phyloP scores from a whole-genome alignment of 2,797 vertebrate genomes.

The Pristis pectinata region DNA sequence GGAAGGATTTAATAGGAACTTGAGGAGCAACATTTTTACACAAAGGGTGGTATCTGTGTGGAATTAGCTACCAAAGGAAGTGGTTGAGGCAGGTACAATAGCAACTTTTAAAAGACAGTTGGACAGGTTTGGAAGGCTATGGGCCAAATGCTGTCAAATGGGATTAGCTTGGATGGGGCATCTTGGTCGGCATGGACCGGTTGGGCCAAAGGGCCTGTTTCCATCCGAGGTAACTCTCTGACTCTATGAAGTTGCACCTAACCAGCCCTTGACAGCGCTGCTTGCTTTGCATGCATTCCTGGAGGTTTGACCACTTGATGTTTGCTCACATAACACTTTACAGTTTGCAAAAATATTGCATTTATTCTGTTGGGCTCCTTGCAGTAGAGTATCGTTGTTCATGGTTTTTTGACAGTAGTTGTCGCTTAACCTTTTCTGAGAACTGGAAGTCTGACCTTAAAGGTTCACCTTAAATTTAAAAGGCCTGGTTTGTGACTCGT shows the following conservation, averaged over 20 bases:
- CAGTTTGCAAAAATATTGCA: not conserved
- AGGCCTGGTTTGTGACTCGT: not conserved
- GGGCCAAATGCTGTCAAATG: too few species aligned
- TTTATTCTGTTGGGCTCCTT: not conserved
- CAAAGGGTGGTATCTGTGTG: too few species aligned
- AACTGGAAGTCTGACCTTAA: not conserved
- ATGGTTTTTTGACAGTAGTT: not conserved
- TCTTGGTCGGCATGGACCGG: too few species aligned
- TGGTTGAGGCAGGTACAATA: too few species aligned
- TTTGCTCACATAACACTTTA: not conserved
- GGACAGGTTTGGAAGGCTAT: too few species aligned
- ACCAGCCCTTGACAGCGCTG: not conserved
- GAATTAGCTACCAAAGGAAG: too few species aligned
- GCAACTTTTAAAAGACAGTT: too few species aligned
- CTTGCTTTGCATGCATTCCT: not conserved
- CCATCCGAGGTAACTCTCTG: too few species aligned
- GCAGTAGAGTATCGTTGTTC: not conserved
- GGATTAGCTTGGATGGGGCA: too few species aligned
- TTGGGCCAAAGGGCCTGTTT: too few species aligned
- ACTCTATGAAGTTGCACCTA: not conserved
- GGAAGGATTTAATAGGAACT: too few species aligned
- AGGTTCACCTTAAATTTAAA: not conserved
- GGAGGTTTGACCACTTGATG: not conserved
- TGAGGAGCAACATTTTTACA: too few species aligned
- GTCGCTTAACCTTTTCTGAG: not conserved